Conservation (phyloP, 2,797 vertebrate species). For the Tympanoctomys barrerae region DNA sequence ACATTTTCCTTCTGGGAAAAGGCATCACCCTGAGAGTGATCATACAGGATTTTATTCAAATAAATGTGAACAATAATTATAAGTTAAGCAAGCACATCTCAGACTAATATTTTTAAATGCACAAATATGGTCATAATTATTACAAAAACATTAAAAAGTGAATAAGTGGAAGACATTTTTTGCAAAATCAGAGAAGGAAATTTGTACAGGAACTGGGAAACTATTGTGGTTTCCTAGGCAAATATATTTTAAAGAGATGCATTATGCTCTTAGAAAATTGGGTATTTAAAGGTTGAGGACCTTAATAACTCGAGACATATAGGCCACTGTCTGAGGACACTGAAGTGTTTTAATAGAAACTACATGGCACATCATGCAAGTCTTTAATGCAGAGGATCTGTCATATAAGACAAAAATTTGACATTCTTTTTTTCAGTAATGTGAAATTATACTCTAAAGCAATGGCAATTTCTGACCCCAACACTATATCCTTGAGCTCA, state of each 20-base stretch:
- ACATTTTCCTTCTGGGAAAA: background rate
- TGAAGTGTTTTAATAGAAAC: background rate
- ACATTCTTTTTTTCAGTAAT: conserved; percentile 6
- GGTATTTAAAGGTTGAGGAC: background rate
- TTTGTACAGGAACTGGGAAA: background rate
- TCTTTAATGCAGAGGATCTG: background rate
- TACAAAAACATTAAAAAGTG: background rate
- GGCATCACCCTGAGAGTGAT: background rate
- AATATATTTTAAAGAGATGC: background rate
- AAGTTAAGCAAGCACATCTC: background rate
- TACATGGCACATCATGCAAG: background rate
- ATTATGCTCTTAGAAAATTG: background rate
- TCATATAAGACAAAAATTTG: background rate
- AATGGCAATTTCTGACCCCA: background rate
- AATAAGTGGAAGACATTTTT: background rate
- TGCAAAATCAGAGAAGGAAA: background rate
- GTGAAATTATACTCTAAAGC: background rate
- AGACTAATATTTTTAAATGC: background rate
- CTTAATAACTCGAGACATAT: background rate
- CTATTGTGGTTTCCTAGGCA: background rate
- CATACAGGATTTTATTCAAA: background rate
- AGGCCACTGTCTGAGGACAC: background rate
- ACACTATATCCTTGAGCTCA: background rate
- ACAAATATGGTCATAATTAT: background rate
- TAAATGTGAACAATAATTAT: background rate